Base-by-base conservation (phyloP, 2,113 vertebrate genomes). In the Tiliqua scincoides region DNA sequence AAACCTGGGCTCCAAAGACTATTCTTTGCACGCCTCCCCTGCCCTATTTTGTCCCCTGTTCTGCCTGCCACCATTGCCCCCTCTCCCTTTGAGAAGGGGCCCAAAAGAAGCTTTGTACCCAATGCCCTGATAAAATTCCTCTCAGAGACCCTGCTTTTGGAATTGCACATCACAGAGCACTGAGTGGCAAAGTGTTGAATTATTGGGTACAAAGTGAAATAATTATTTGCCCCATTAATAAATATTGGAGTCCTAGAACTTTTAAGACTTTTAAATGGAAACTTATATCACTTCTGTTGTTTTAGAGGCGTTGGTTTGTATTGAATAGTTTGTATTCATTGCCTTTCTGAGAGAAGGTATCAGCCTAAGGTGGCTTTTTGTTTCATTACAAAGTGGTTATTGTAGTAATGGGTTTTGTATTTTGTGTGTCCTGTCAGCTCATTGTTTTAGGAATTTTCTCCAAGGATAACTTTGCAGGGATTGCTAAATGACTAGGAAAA, bases 141-240 rank as follows among this genome's bases (percentile, higher is more conserved):
- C n/a, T n/a, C n/a, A n/a, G n/a, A n/a, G n/a, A n/a, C n/a, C n/a
- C n/a, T n/a, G 27, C 57, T 32, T 3, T 35, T 32, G 4, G 57
- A 35, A 9, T 37, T 61, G 21, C 21, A 37, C 32, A 27, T n/a
- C 70, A 74, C 68, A 70, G 32, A 15, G 68, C 14, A 20, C 6
- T n/a, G 37, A 54, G 74, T 30, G 15, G 30, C 37, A 48, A 8
- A 48, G 27, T 74, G 37, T 6, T 72, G 25, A 37, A 83, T 83
- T 62, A 62, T 25, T 65, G 78, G 23, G 3, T 21, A 27, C 35
- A 20, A 73, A 61, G 3, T 74, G 87, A 70, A 61, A 79, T 88
- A 20, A 32, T 74, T 91, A 90, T 89, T 86, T 78, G 43, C 18
- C 18, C 15, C 25, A 63, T 35, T 6, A 20, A 17, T 72, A 18